Evolutionary conservation across 2,888 invertebrate genomes (phyloP), one percentile per base, ranked within the genome.

Genomic region (Scaeva pyrastri): DNA sequence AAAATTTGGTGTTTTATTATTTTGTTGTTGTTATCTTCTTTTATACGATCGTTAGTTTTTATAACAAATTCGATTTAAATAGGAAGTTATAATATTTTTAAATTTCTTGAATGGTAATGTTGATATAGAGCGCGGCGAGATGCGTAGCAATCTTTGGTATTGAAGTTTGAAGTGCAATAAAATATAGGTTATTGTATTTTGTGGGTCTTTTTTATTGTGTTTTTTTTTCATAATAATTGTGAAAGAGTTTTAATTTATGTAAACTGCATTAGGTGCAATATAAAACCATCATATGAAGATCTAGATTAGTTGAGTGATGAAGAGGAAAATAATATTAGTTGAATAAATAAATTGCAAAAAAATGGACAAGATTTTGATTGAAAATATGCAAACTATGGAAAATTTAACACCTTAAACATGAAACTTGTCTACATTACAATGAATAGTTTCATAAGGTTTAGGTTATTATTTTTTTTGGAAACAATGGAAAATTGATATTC

Each of bases 241-340:
- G 52, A 52, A 52, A 52, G 52, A 26, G 14, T 6, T 26, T 52
- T 52, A 52, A 52, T 23, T n/a, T 52, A 52, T 26, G 52, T 26
- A 14, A n/a, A 52, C 26, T 26, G 21, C 23, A 2, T 26, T n/a
- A n/a, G 23, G 3, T 10, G 39, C 11, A 23, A 23, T 16, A 6
- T n/a, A n/a, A n/a, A n/a, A n/a, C n/a, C n/a, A n/a, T 39, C 11
- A 11, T 31, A 31, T 8, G 2, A 31, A 39, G 12, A 50, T 21
- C 2, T 52, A 52, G 52, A 52, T 52, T 23, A 52, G 23, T 52
- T 21, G 23, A 7, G 8, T 2, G 8, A 52, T 2, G 8, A 52
- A 7, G 12, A 12, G 7, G 2, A 8, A 26, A 2, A 7, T 7
- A 23, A 41, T 12, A 0, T 21, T 1, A 50, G 52, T n/a, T 52